A percentile compares a stretch with the other conserved stretches of the same genome.
Evolutionary conservation across 2,888 invertebrate species (phyloP).

Genomic region (Lycia hirtaria): DNA sequence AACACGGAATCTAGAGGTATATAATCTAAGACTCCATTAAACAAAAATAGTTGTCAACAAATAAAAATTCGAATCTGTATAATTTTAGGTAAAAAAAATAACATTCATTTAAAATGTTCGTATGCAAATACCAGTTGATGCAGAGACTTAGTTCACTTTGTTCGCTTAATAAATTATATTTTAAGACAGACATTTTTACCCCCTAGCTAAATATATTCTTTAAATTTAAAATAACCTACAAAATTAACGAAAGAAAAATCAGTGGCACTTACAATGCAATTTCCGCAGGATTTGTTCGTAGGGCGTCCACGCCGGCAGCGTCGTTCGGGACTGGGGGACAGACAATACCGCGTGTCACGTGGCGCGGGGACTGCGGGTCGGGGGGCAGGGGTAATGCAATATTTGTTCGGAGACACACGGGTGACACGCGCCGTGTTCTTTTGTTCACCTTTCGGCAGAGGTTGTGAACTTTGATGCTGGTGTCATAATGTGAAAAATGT

Average conservation of each 20-base stretch:
- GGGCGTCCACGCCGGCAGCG: constrained; percentile 68
- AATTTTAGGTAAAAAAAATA: no score
- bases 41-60: no score
- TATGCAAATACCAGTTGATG: no score
- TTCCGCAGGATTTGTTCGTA: constrained; percentile 69
- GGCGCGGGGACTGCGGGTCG: constrained; percentile 42
- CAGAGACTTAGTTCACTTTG: no score
- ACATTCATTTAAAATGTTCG: no score
- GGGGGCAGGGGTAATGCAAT: constrained; percentile 70
- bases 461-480: constrained; percentile 52
- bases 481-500: background rate
- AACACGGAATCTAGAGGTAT: no score
- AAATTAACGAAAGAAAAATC: constrained; percentile 59
- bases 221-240: constrained; percentile 18
- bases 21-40: no score
- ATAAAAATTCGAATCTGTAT: no score
- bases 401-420: constrained; percentile 82
- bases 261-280: constrained; percentile 64
- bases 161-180: no score
- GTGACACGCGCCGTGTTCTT: constrained; percentile 73
- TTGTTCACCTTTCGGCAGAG: constrained; percentile 72
- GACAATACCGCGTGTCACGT: constrained; percentile 63
- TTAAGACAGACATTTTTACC: no score
- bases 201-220: background rate
- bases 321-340: constrained; percentile 45